A percentile compares a stretch with the other conserved stretches of the same genome.
Evolutionary conservation across 37 sponge, comb jelly and placozoan species (phyloP).

Genomic region (Bolinopsis microptera): DNA sequence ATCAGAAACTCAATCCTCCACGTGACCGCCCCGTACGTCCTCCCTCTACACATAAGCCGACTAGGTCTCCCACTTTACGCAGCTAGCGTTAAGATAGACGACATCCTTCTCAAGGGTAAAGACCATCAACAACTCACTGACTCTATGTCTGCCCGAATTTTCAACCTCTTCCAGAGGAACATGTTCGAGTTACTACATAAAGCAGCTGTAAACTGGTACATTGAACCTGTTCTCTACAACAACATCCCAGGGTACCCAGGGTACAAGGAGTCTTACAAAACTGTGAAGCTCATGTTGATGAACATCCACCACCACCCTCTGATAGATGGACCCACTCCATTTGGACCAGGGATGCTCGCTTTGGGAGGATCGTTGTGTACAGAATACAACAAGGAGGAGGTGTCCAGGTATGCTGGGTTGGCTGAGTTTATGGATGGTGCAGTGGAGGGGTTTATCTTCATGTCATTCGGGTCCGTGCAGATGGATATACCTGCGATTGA

Average conservation of each 20-base stretch:
- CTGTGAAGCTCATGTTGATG: conserved; percentile 40
- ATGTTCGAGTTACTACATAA: background rate
- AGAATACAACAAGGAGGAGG: background rate
- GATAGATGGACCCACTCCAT: conserved; percentile 24
- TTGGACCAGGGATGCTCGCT: conserved; percentile 26
- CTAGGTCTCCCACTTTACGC: conserved; percentile 51
- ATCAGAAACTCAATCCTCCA: conserved; percentile 38
- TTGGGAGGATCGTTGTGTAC: conserved; percentile 43
- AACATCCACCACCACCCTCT: conserved; percentile 38
- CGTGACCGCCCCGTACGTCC: conserved; percentile 17
- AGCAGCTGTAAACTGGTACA: background rate
- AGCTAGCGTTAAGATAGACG: conserved; percentile 8
- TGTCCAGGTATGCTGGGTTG: background rate
- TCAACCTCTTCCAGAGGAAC: background rate
- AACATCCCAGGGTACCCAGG: conserved; percentile 49
- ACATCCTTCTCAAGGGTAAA: conserved; percentile 11
- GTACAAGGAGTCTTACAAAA: conserved; percentile 24
- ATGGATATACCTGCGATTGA: conserved; percentile 21
- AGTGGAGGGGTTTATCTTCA: conserved; percentile 37
- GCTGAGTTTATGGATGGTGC: background rate
- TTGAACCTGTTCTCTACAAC: background rate
- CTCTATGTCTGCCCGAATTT: background rate
- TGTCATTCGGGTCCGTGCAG: conserved; percentile 52
- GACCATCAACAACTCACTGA: background rate
- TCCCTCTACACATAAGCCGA: background rate